Base-by-base conservation (phyloP, 2,888 invertebrate species). In the Melanchra persicariae region DNA sequence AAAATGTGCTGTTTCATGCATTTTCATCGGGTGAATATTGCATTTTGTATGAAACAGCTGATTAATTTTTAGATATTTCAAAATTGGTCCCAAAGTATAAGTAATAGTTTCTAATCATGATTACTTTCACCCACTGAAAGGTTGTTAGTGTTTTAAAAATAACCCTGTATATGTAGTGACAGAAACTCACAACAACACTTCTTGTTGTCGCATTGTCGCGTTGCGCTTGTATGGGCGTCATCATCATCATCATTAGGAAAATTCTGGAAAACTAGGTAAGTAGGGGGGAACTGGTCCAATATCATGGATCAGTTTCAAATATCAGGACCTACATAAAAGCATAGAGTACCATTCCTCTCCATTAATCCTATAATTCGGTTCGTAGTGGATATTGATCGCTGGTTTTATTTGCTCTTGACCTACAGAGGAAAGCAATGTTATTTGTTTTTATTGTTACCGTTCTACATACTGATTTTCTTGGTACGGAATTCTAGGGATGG, bases 341-440 rank as follows among this genome's bases (percentile, higher is more conserved):
- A 37, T 49, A 15, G 43, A 70, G 47, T 34, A 26, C 54, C 45
- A 30, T 65, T 68, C 26, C 45, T 37, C 30, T 52, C 47, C 55
- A 60, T 74, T 73, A 40, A 65, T 24, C 64, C 57, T 15, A 51
- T 52, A 49, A 78, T 52, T 54, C 26, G 43, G n/a, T 52, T 52
- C 37, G 4, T n/a, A 58, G 43, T n/a, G 24, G 52, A 24, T 61
- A 52, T 52, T 61, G 69, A 52, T 64, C 51, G 30, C 62, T 62
- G 26, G 26, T 62, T 65, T 54, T 62, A 40, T 62, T 57, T 65
- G 62, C 54, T 65, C 51, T 59, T 65, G 65, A 65, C 65, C 62
- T 59, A 65, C 22, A 51, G 1, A 69, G 10, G 10, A 19, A 22
- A n/a, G 6, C 4, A 69, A n/a, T 12, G 15, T 5, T 61, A 37